Evolutionary conservation across 2,113 vertebrate species (phyloP), one percentile per base, ranked within the genome.

Genomic region (Notechis scutatus): DNA sequence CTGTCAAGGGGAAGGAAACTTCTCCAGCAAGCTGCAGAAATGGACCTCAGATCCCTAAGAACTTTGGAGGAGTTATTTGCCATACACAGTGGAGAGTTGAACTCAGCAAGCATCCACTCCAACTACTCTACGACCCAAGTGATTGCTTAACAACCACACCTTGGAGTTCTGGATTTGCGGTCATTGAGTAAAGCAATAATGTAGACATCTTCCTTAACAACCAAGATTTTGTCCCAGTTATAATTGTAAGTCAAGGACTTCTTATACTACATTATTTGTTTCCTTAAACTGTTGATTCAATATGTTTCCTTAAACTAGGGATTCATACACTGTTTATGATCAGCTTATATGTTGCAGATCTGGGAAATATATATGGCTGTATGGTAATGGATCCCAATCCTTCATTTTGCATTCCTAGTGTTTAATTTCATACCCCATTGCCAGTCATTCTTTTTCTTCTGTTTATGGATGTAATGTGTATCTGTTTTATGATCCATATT

Each of bases 401-500:
- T 89, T 90, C 34, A 23, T 90, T 88, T 57, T 89, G 39, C 54
- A 59, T 57, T 85, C 90, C 9, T 29, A 50, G 21, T 59, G 89
- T 69, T 88, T 88, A 85, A 95, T 93, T 94, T 94, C 90, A 91
- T 74, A 59, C 74, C 88, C 85, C 69, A 29, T 92, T 57, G 1
- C 0, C n/a, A 88, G 57, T 42, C 24, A 94, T 90, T 15, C 55
- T 12, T 26, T 81, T 85, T 86, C 90, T 90, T 92, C 94, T 69
- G 93, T 94, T 95, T 96, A 93, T 92, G 88, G 90, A 93, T 92
- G 90, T 94, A 92, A 95, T 90, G 94, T 93, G 93, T 93, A 95
- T 90, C 94, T 92, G 61, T 54, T 93, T 95, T 96, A 93, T 91
- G 87, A 93, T 57, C 92, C 74, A 91, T 88, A 97, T 97, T 97